Evolutionary conservation across 2,888 invertebrate genomes (phyloP), one percentile per base, ranked within the genome.

Genomic region (Hyalella azteca): DNA sequence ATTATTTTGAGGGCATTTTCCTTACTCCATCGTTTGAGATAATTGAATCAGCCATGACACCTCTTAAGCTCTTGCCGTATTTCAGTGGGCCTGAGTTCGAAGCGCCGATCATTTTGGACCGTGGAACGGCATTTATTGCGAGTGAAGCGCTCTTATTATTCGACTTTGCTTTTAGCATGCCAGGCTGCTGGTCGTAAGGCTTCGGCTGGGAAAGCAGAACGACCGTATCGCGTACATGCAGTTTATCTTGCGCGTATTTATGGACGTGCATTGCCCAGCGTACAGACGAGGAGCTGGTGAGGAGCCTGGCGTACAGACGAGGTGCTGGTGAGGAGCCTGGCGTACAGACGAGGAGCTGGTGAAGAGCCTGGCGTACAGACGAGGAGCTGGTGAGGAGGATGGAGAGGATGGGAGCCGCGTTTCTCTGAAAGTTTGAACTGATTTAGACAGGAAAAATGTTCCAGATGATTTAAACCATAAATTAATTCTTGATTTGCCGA

Each of bases 91-190:
- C n/a, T n/a, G 19, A 26, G 54, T 29, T 9, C 22, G 54, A 29
- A 54, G 54, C 29, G 22, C 29, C 54, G 54, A 54, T 54, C 54
- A 29, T 29, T 54, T 54, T 54, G 26, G 54, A 26, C 26, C 54
- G 26, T 26, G 26, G 22, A 26, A 0, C 26, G 29, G 26, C 22
- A 54, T 54, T 54, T 54, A 54, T 54, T 54, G 22, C 54, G 9
- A 22, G 26, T 54, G 54, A 54, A 54, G 54, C 26, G 29, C 54
- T 29, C 22, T 54, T 54, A 54, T 54, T 54, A 54, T 66, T 32
- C 36, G 66, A 36, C 29, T 36, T 66, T 36, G 66, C 66, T 66
- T 66, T 66, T 66, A 66, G 66, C 66, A 66, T 36, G 36, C 66
- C 32, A 36, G 66, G 19, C 36, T 36, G 15, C 19, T 26, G 36